Evolutionary conservation across 2,113 vertebrate species (phyloP), one percentile per base, ranked within the genome.

Genomic region (Scomber scombrus): DNA sequence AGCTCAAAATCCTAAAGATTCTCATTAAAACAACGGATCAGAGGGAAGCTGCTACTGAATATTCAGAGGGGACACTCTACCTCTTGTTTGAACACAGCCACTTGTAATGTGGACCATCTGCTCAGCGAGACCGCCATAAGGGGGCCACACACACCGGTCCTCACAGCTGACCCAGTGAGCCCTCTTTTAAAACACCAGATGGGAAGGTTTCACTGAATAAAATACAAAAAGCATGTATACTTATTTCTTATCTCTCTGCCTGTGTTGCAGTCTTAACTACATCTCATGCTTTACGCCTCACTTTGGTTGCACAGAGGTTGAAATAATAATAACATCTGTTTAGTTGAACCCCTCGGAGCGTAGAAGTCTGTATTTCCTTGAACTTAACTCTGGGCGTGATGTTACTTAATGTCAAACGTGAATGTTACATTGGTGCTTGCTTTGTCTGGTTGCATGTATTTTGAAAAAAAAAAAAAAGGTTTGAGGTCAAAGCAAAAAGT

Each of bases 361-460:
- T 67, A 85, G 49, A 70, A 10, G 46, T 80, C 0, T 72, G 69
- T 56, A 69, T 86, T 85, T 70, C 52, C 76, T 81, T 62, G 23
- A 81, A 54, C 49, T 79, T 64, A 26, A 66, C 34, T 84, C 60
- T 62, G 81, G 60, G 65, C 65, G 58, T 78, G 29, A 71, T 85
- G 86, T 86, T 85, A 62, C 79, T 88, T 23, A 71, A 26, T 58
- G 86, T 87, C 61, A 74, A 71, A 90, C 50, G 78, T 88, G 84
- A 93, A 92, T 85, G 87, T 94, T 90, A 85, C 80, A 68, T 82
- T 84, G 87, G 88, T 90, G 88, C 86, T 92, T 49, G 89, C 88
- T 90, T 86, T 77, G 82, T 87, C 69, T 40, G 34, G 34, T 40
- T 87, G 90, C 90, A 89, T 90, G 91, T 82, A 55, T 85, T 80